Conservation (phyloP, 2,113 vertebrate species). For the Ciconia boyciana region DNA sequence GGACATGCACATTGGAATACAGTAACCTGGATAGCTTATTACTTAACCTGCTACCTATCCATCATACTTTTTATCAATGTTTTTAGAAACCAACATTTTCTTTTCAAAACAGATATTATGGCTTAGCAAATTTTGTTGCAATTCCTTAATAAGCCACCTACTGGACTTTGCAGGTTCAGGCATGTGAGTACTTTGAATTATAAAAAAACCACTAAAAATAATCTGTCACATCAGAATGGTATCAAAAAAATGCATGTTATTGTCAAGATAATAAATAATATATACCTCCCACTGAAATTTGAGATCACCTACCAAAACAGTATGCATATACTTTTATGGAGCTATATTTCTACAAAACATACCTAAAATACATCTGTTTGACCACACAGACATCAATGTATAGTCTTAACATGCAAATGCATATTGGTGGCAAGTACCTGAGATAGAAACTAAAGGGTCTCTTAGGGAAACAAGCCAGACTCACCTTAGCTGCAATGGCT, state of each 20-base stretch:
- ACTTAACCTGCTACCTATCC: background rate
- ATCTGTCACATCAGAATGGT: background rate
- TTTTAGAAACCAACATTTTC: background rate
- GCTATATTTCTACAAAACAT: background rate
- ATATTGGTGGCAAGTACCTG: slow-evolving; percentile 9
- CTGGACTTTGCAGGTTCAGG: background rate
- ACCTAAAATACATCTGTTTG: background rate
- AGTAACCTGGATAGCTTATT: background rate
- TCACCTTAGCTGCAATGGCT: slow-evolving; percentile 97
- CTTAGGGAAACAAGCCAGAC: background rate
- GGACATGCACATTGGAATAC: background rate
- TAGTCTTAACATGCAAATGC: background rate
- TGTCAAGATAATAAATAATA: background rate
- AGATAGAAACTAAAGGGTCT: slow-evolving; percentile 3
- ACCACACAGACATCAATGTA: background rate
- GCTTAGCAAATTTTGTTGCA: background rate
- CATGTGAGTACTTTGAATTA: background rate
- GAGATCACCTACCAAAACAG: background rate
- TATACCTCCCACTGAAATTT: background rate
- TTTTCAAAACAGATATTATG: background rate
- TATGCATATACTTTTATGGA: background rate
- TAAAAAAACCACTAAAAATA: background rate
- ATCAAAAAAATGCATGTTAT: background rate
- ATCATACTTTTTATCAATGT: background rate
- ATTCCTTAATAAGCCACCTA: background rate